Conservation (phyloP, 1,140 invertebrate species). For the Aphelenchoides fujianensis region DNA sequence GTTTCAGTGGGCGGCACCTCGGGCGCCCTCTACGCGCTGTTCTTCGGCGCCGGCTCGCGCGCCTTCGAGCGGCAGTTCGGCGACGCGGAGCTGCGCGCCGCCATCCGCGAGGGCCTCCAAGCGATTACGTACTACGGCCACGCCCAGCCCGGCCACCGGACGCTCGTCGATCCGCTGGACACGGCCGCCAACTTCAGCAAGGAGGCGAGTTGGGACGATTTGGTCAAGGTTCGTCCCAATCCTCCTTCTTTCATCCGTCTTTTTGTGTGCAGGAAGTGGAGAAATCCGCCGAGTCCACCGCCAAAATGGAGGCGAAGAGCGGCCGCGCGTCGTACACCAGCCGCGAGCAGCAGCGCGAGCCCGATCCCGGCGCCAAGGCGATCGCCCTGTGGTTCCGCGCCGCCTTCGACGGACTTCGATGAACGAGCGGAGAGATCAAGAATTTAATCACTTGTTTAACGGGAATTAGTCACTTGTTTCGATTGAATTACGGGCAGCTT, state of each 20-base stretch:
- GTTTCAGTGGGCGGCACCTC: conserved; percentile 45
- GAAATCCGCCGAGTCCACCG: conserved; percentile 34
- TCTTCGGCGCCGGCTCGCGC: conserved; percentile 12
- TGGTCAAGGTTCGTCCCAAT: conserved; percentile 13
- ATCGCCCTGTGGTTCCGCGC: conserved; percentile 64
- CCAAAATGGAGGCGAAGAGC: conserved; percentile 42
- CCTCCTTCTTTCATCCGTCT: neutral
- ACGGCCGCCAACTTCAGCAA: conserved; percentile 31
- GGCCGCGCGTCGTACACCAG: conserved; percentile 41
- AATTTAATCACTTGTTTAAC: no score
- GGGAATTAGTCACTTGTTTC: no score
- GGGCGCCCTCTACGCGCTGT: conserved; percentile 24
- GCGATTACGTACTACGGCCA: conserved; percentile 73
- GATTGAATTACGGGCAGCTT: neutral
- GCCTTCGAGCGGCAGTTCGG: conserved; percentile 9
- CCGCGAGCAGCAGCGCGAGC: conserved; percentile 48
- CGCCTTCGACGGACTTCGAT: conserved; percentile 36
- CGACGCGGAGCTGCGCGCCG: neutral
- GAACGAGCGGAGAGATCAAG: no score
- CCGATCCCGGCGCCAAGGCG: conserved; percentile 65
- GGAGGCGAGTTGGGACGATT: conserved; percentile 24
- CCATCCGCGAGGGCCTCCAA: conserved; percentile 64
- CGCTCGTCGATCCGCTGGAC: conserved; percentile 67
- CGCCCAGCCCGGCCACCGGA: conserved; percentile 74
- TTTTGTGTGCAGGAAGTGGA: conserved; percentile 34